A percentile compares a stretch with the other conserved stretches of the same genome.
Conservation (phyloP, 2,113 vertebrate genomes). For the Pterocles orientalis region DNA sequence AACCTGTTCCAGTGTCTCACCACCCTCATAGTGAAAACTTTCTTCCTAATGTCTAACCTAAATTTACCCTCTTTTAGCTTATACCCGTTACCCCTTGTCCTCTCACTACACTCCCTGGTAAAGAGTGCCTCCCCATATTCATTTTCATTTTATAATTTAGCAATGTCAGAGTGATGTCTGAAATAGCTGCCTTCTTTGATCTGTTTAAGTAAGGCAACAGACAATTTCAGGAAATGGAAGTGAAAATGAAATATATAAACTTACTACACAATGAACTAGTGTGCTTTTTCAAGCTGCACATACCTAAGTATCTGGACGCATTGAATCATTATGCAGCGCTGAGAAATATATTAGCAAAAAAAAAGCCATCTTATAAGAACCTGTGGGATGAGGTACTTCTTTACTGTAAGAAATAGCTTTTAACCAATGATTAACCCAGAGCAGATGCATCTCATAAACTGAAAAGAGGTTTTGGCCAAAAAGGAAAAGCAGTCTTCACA, state of each 20-base stretch:
- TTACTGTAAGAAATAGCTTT: background rate
- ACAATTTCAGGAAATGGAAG: background rate
- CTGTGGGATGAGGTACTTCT: background rate
- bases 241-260: background rate
- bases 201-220: background rate
- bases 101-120: too few species aligned
- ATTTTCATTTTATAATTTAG: background rate
- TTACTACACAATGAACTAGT: background rate
- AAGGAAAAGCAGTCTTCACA: background rate
- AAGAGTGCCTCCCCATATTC: too few species aligned
- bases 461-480: background rate
- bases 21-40: too few species aligned
- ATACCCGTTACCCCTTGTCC: too few species aligned
- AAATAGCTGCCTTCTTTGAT: background rate
- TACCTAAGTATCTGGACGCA: background rate
- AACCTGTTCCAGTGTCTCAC: too few species aligned
- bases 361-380: background rate
- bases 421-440: background rate
- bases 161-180: background rate
- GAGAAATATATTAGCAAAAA: background rate
- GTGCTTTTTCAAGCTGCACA: background rate
- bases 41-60: too few species aligned
- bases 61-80: too few species aligned
- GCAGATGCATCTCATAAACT: background rate
- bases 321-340: background rate